Base-by-base conservation (phyloP, 92 coral and sea anemone species). In the Metridium senile region DNA sequence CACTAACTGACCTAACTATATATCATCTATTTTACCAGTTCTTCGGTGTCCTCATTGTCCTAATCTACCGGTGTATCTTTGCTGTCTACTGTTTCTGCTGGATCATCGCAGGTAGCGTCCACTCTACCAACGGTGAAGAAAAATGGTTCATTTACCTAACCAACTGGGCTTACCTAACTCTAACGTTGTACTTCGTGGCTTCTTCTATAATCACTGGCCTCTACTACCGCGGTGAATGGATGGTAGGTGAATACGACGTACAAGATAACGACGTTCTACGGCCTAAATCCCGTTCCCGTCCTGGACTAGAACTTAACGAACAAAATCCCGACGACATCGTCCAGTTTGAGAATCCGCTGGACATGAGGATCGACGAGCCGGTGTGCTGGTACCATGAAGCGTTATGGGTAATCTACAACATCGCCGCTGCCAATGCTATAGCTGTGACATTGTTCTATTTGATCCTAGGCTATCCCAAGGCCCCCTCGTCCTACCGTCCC, bases 211-310 rank as follows among this genome's bases (percentile, higher is more conserved):
- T 91, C 28, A 89, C 89, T 35, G 87, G 85, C 20, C 31, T 72
- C 26, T 83, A 89, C 56, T 75, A 85, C 74, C 87, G 87, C 72
- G 91, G 82, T 27, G 97, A 91, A 58, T 84, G 93, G 64, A 83
- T 61, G 66, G 89, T 89, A 45, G 97, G 97, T 52, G 97, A 91
- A 27, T 91, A 91, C 61, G 97, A 91, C 63, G 88, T 91, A 54
- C 86, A 93, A 18, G 79, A 82, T 25, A 85, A 91, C 25, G 97
- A 89, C 26, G 84, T 61, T 17, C 33, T 79, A 17, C 68, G 71
- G 20, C 84, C 84, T 10, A 73, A 67, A 23, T 72, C 91, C 0
- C 83, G 91, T 0, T 82, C 91, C 59, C 69, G 85, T 21, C 49
- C 49, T 39, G 49, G 49, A 39, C 49, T 39, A 39, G 81, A 79